Conservation (phyloP, 2,888 invertebrate genomes). For the Hydraecia micacea region DNA sequence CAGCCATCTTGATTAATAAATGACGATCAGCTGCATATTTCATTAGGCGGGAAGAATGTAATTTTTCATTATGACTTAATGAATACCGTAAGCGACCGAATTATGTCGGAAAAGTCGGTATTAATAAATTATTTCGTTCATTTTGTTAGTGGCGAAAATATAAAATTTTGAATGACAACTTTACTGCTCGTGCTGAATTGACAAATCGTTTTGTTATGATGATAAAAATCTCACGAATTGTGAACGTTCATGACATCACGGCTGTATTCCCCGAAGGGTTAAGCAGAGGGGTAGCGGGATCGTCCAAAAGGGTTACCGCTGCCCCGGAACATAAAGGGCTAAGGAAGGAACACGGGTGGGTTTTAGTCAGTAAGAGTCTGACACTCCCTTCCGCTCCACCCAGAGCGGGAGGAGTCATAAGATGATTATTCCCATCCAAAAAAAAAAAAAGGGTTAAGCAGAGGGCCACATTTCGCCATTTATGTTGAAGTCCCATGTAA, state of each 20-base stretch:
- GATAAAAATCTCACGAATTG: background rate
- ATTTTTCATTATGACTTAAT: constrained; percentile 80
- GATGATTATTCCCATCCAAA: too few relatives aligned
- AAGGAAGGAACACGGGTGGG: too few relatives aligned
- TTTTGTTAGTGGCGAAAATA: constrained; percentile 55
- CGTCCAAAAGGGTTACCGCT: too few relatives aligned
- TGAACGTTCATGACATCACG: background rate
- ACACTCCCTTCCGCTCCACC: too few relatives aligned
- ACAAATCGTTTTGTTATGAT: constrained; percentile 19
- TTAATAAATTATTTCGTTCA: constrained; percentile 71
- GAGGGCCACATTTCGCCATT: background rate
- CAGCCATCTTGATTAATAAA: constrained; percentile 73
- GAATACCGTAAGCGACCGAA: constrained; percentile 78
- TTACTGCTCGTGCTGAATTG: constrained; percentile 1
- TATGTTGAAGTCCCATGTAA: background rate
- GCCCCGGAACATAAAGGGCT: too few relatives aligned
- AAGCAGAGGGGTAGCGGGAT: too few relatives aligned
- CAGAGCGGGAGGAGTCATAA: too few relatives aligned
- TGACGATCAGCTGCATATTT: constrained; percentile 72
- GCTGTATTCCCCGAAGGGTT: background rate
- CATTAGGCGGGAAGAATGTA: constrained; percentile 76
- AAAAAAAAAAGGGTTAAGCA: background rate
- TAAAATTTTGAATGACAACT: constrained; percentile 11
- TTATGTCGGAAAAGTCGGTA: constrained; percentile 72
- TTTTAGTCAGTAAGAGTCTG: too few relatives aligned